Percentiles rank a stretch among this genome's conserved stretches.
phyloP scores from a whole-genome alignment of 2,113 vertebrate species.

The Tachycineta bicolor region DNA sequence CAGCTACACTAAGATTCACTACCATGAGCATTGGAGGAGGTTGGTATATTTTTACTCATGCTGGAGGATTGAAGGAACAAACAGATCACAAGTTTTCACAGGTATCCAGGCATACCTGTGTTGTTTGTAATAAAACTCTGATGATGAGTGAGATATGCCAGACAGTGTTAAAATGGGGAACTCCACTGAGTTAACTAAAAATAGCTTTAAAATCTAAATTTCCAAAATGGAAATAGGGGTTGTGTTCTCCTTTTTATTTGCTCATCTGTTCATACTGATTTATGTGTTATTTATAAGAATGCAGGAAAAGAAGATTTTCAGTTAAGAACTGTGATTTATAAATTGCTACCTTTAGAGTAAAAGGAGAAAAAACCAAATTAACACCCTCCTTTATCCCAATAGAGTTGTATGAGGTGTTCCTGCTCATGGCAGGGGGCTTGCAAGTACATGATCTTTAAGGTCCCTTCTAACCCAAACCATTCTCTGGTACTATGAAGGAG shows the following conservation, averaged over 20 bases:
- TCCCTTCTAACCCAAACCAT: background rate
- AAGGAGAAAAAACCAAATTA: background rate
- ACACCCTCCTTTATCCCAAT: background rate
- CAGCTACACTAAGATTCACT: background rate
- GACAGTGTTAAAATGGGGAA: background rate
- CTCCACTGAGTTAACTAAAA: background rate
- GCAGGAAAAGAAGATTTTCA: background rate
- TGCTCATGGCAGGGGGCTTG: background rate
- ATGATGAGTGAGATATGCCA: background rate
- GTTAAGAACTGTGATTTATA: background rate
- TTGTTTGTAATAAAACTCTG: background rate
- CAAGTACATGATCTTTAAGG: background rate
- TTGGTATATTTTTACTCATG: background rate
- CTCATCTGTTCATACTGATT: background rate
- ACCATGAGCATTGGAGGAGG: accelerated
- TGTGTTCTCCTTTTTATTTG: background rate
- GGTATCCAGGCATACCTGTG: background rate
- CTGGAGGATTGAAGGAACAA: background rate
- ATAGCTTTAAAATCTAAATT: background rate
- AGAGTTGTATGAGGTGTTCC: background rate
- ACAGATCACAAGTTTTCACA: background rate
- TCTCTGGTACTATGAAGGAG: background rate
- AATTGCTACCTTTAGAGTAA: background rate
- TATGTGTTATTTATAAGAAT: background rate
- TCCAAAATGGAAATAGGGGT: background rate